Evolutionary conservation across 2,113 vertebrate genomes (phyloP).

Genomic region (Romanogobio albipinnatus): DNA sequence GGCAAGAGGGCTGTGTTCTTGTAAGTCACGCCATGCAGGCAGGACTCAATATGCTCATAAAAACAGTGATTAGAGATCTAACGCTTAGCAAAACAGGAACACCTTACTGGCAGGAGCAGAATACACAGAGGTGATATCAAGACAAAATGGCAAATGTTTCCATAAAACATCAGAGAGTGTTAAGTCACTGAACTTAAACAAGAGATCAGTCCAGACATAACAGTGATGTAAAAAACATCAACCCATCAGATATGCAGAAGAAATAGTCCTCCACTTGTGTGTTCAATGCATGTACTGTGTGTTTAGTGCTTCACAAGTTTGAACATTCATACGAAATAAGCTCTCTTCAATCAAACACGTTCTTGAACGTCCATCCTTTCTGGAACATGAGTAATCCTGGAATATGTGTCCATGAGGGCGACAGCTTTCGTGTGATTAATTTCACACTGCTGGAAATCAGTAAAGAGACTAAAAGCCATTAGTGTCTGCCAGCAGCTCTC

Average conservation of each 20-base stretch:
- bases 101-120: constrained; percentile 32
- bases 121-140: constrained; percentile 30
- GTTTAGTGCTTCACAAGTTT: neutral
- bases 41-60: neutral
- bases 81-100: constrained; percentile 39
- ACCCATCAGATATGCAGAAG: constrained; percentile 2
- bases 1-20: neutral
- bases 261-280: neutral
- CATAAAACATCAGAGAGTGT: constrained; percentile 20
- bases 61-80: constrained; percentile 35
- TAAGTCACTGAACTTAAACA: constrained; percentile 36
- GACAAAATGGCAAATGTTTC: constrained; percentile 37
- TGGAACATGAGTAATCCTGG: neutral
- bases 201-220: constrained; percentile 33
- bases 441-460: constrained; percentile 8
- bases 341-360: neutral
- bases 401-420: too few species aligned
- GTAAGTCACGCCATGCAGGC: neutral
- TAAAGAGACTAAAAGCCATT: neutral
- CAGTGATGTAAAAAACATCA: constrained; percentile 30
- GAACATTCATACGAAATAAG: neutral
- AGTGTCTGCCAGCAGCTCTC: neutral
- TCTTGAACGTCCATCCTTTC: neutral
- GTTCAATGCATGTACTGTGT: neutral
- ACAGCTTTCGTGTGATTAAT: neutral